phyloP scores from a whole-genome alignment of 1,140 invertebrate genomes.

The Chironomus striatipennis region DNA sequence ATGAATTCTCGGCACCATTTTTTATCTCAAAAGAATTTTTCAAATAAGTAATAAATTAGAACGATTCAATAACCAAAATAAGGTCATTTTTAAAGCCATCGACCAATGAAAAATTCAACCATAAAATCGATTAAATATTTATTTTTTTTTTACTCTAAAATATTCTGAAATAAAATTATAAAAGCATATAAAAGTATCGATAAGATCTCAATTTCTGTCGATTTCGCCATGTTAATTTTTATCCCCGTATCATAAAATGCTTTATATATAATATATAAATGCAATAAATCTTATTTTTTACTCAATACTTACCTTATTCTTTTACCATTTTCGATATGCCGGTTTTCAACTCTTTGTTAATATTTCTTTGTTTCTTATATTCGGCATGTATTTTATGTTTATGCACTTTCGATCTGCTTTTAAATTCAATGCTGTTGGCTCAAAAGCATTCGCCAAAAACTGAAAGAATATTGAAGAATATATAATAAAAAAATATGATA shows the following conservation, averaged over 20 bases:
- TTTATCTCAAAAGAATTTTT: neutral
- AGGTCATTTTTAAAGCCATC: no score
- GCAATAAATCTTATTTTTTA: slow-evolving; percentile 9
- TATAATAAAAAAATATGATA: slow-evolving; percentile 17
- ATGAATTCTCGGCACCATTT: neutral
- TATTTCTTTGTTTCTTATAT: neutral
- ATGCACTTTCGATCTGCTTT: neutral
- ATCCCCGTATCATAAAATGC: neutral
- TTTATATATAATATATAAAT: neutral
- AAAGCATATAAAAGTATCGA: no score
- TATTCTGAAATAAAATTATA: neutral
- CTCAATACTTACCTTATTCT: neutral
- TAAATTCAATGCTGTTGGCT: neutral
- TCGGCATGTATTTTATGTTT: no score
- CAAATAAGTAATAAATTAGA: neutral
- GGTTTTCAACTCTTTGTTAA: neutral
- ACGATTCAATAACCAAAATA: neutral
- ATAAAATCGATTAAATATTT: no score
- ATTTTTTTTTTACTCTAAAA: neutral
- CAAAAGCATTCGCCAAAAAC: neutral
- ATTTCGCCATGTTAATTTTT: slow-evolving; percentile 21
- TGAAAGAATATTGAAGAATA: neutral
- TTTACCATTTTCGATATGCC: neutral
- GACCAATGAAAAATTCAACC: no score
- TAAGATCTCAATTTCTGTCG: slow-evolving; percentile 2